Evolutionary conservation across 2,113 vertebrate species (phyloP), one percentile per base, ranked within the genome.

Genomic region (Alexandromys fortis): DNA sequence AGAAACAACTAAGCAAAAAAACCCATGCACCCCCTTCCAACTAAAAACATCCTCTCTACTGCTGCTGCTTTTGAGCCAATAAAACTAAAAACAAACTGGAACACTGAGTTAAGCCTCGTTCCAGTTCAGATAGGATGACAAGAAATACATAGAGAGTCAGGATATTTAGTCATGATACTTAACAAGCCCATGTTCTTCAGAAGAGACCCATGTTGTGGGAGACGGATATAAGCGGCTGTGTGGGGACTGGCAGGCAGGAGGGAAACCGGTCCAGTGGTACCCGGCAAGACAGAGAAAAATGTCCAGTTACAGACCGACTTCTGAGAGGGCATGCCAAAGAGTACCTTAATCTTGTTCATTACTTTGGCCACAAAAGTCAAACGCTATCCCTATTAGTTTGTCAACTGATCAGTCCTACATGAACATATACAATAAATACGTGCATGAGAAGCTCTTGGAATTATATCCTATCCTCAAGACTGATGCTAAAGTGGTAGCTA

Each of bases 1-100:
- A 98, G 98, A 98, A 98, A 98, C 97, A 98, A 98, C 98, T 98
- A 98, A 98, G 98, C 97, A 98, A 98, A 98, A 96, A 97, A 97
- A 93, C 92, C 22, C 28, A 42, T 65, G 55, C 58, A 94, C 89
- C 97, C 97, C 97, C 94, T 98, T 98, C 97, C 97, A 89, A 94
- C 4, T 0, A 95, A 97, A 91, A 12, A 91, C 52, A 90, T 72
- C 72, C 38, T 81, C n/a, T 90, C 11, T 55, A 12, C 63, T 85
- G 22, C 8, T 86, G n/a, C 7, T 72, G 65, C 70, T 92, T 58
- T 86, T 90, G 55, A 86, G 63, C 72, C 86, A 76, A 95, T 21
- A 52, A 94, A 94, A 86, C 42, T 42, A 82, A 67, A 49, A 49
- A 19, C 45, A 94, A 65, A 86, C 14, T 17, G 65, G 38, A 92